Base-by-base conservation (phyloP, 2,888 invertebrate genomes). In the Epicampocera succincta region DNA sequence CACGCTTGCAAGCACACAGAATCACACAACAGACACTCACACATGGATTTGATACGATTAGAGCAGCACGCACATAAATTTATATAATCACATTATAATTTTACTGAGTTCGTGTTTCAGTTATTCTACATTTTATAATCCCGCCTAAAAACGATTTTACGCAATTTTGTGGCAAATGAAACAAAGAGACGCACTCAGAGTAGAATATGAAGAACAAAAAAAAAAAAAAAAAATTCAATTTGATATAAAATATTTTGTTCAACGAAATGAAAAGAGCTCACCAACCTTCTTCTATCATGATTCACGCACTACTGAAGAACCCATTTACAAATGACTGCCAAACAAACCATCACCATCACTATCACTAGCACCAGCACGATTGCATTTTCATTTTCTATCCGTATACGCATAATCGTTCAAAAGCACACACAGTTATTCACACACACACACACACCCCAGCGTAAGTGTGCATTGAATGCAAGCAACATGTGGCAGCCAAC, bases 231-330 rank as follows among this genome's bases (percentile, higher is more conserved):
- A 76, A 48, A 50, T 46, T 81, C 68, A 81, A 79, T 60, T 58
- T 25, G 77, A 56, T 25, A 56, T 65, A 19, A 50, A 66, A 56
- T 54, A 46, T 61, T 71, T 17, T 63, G 38, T 46, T 68, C 42
- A 38, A 33, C 6, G 54, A 71, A 29, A 25, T 15, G 13, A 60
- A 82, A 73, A 73, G 73, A 82, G 87, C 86, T 85, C 84, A 89
- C 89, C 85, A 89, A 90, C 89, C 90, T 89, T 90, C 90, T 85
- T 90, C 89, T 83, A 83, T 83, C 80, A 83, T 80, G 80, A 87
- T 83, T 77, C 83, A 79, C 76, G 82, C 80, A 83, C 83, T 72
- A 78, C 75, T 73, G 69, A 80, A 71, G 71, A 73, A 76, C 58
- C 63, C 50, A 60, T 65, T 72, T 60, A 44, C 52, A 68, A 76